phyloP scores from a whole-genome alignment of 2,888 invertebrate genomes.

The Chymomyza amoena region DNA sequence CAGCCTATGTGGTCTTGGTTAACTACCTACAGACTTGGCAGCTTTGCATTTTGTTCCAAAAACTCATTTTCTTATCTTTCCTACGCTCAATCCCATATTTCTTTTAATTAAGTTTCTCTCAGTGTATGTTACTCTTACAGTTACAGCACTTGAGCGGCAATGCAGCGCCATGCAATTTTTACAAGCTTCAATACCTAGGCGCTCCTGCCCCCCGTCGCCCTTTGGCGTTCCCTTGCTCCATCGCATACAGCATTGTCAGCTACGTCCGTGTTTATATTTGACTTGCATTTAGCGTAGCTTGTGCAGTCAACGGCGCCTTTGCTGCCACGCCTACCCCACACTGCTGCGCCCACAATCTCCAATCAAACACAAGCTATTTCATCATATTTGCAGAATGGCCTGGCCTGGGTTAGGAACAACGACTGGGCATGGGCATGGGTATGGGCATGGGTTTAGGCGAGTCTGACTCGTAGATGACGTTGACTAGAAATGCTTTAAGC shows the following conservation, averaged over 20 bases:
- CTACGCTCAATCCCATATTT: neutral
- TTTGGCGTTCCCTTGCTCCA: too few relatives aligned
- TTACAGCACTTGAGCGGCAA: conserved; percentile 59
- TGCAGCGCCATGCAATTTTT: conserved; percentile 72
- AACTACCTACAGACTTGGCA: too few relatives aligned
- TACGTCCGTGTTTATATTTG: conserved; percentile 56
- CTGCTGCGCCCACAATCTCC: neutral
- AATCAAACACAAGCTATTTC: conserved; percentile 32
- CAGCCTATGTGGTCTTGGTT: too few relatives aligned
- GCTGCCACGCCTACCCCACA: neutral
- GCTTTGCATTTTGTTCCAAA: too few relatives aligned
- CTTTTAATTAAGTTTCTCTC: neutral
- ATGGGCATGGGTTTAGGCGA: neutral
- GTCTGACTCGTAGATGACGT: neutral
- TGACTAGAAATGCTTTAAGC: neutral
- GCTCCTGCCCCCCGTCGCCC: neutral
- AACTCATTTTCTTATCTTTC: too few relatives aligned
- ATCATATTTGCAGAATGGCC: conserved; percentile 53
- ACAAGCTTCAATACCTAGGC: conserved; percentile 68
- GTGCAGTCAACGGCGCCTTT: conserved; percentile 4
- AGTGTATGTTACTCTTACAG: conserved; percentile 13
- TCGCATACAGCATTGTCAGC: neutral
- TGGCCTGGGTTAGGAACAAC: conserved; percentile 2
- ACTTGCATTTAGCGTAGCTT: conserved; percentile 67
- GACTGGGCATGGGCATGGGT: conserved; percentile 1